Percentiles rank a stretch among this genome's conserved stretches.
phyloP scores from a whole-genome alignment of 2,797 vertebrate genomes.

The Neomorphus geoffroyi region DNA sequence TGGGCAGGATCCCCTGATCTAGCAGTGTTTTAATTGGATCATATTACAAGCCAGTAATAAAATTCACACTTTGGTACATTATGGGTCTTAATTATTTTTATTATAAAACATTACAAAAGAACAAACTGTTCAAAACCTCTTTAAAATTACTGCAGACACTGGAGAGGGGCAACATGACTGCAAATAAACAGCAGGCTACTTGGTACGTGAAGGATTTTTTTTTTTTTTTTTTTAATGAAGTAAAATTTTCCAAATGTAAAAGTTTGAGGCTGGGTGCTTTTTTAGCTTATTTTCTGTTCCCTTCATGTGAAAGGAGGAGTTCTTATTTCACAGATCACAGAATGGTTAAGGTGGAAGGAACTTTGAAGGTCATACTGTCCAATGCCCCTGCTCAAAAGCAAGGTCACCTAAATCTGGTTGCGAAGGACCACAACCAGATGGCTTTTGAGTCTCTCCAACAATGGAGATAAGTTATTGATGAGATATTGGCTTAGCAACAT shows the following conservation, averaged over 20 bases:
- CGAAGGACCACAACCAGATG: too few species aligned
- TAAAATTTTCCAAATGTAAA: neutral
- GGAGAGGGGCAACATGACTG: neutral
- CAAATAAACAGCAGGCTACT: neutral
- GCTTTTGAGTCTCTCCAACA: neutral
- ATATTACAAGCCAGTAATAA: conserved; percentile 4
- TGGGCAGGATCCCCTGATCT: neutral
- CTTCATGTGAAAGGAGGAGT: neutral
- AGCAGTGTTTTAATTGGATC: conserved; percentile 23
- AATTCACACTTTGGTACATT: neutral
- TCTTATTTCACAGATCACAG: neutral
- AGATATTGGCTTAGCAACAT: neutral
- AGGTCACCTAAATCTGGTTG: neutral
- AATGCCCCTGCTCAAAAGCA: neutral
- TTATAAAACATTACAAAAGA: conserved; percentile 42
- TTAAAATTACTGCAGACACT: neutral
- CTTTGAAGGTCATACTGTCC: neutral
- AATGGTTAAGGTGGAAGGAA: neutral
- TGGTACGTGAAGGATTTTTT: neutral
- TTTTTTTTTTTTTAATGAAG: neutral
- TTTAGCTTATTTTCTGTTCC: neutral
- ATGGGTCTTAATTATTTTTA: conserved; percentile 7
- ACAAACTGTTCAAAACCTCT: neutral
- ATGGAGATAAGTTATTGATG: neutral
- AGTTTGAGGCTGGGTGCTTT: neutral